Percentiles rank a stretch among this genome's conserved stretches.
These are phyloP conservation scores for Drosophila percnosoma DNA, from an alignment of 2,888 invertebrate species.

Conservation along the genomic window DNA sequence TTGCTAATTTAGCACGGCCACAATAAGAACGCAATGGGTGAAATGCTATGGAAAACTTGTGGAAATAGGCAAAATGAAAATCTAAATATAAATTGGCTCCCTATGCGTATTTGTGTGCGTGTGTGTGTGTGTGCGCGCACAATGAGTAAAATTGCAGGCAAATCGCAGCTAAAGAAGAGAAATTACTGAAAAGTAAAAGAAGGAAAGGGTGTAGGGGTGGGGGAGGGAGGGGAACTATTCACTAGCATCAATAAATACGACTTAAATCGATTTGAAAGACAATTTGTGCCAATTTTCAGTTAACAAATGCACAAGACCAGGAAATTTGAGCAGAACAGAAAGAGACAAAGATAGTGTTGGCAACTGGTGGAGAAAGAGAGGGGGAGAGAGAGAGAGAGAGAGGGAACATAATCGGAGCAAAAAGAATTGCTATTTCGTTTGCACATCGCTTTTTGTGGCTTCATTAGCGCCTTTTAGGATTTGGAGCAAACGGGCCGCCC, in stretches of 20 bases:
- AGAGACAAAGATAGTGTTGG: not conserved
- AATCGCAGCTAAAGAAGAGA: conserved; percentile 25
- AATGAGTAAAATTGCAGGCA: conserved; percentile 26
- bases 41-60: conserved; percentile 37
- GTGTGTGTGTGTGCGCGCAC: conserved; percentile 4
- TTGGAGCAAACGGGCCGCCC: not conserved
- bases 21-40: conserved; percentile 54
- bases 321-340: not conserved
- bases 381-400: not conserved
- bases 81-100: conserved; percentile 70
- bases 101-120: conserved; percentile 13
- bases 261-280: conserved; percentile 32
- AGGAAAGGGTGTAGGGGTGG: not conserved
- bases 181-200: not conserved
- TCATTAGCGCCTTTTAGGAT: conserved; percentile 62
- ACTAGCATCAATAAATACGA: conserved; percentile 22
- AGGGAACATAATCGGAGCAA: not conserved
- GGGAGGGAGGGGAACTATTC: not conserved
- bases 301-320: conserved; percentile 4
- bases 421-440: conserved; percentile 40
- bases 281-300: conserved; percentile 17
- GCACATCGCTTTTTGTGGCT: conserved; percentile 64
- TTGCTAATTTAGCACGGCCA: conserved; percentile 69
- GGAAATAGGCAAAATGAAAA: conserved; percentile 46
- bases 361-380: not conserved